phyloP scores from a whole-genome alignment of 2,888 invertebrate species.

The Pseudanteris insignis region DNA sequence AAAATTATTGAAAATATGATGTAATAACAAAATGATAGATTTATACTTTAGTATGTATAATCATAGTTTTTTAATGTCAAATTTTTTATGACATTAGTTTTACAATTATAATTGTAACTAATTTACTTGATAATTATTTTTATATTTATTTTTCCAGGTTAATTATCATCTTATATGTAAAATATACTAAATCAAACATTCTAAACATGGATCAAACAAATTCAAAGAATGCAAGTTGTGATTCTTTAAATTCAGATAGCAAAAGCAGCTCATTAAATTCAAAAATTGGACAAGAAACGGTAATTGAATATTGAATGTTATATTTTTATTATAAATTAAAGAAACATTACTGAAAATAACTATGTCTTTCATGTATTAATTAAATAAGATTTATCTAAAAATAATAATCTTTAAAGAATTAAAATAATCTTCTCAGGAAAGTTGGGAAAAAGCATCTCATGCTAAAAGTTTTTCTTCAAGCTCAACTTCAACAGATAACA shows the following conservation, averaged over 20 bases:
- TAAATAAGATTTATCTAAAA: background rate
- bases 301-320: slow-evolving; percentile 63
- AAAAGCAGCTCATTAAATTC: slow-evolving; percentile 87
- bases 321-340: no score
- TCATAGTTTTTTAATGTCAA: no score
- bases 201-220: slow-evolving; percentile 73
- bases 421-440: slow-evolving; percentile 64
- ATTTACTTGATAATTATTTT: slow-evolving; percentile 4
- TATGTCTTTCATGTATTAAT: no score
- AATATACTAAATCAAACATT: slow-evolving; percentile 75
- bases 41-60: no score
- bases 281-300: slow-evolving; percentile 84
- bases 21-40: no score
- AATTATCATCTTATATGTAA: slow-evolving; percentile 67
- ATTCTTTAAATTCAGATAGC: slow-evolving; percentile 84
- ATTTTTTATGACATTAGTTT: no score
- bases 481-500: slow-evolving; percentile 73
- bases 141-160: slow-evolving; percentile 3
- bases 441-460: slow-evolving; percentile 72
- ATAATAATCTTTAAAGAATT: no score
- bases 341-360: no score
- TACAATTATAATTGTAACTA: no score
- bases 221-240: slow-evolving; percentile 81
- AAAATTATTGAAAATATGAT: no score
- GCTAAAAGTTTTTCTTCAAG: slow-evolving; percentile 74